Evolutionary conservation across 2,888 invertebrate species (phyloP).

Genomic region (Didymodactylos carnosus): DNA sequence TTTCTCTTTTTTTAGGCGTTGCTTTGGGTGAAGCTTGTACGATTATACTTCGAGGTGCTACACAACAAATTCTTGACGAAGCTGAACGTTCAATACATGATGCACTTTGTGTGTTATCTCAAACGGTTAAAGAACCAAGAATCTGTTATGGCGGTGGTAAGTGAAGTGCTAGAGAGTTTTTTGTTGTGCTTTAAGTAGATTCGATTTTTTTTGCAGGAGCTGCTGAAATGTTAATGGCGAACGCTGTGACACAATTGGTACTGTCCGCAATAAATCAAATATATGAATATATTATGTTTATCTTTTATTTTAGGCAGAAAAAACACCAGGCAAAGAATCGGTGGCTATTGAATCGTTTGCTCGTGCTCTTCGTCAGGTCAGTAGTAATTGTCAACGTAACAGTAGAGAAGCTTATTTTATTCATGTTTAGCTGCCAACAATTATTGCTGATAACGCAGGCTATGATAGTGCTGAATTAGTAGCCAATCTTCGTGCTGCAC

Average conservation of each 20-base stretch:
- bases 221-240: constrained; percentile 89
- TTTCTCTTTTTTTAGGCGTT: too few species aligned
- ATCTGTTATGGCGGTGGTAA: constrained; percentile 78
- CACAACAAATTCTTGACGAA: constrained; percentile 91
- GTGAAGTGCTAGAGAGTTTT: too few species aligned
- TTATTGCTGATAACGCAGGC: constrained; percentile 94
- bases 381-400: background rate
- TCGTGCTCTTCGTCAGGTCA: constrained; percentile 45
- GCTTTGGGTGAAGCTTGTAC: constrained; percentile 88
- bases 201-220: background rate
- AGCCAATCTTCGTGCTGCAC: constrained; percentile 69
- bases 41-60: constrained; percentile 84
- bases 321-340: constrained; percentile 84
- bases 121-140: constrained; percentile 76
- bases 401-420: constrained; percentile 19
- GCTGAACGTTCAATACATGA: constrained; percentile 94
- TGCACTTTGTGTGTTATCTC: constrained; percentile 81
- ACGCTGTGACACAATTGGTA: constrained; percentile 59
- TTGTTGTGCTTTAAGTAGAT: constrained; percentile 17
- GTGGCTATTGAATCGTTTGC: constrained; percentile 90
- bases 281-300: too few species aligned
- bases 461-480: constrained; percentile 86
- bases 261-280: too few species aligned
- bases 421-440: constrained; percentile 64
- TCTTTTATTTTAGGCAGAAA: too few species aligned